Conservation (phyloP, 1,140 invertebrate species). For the Dinoponera quadriceps region DNA sequence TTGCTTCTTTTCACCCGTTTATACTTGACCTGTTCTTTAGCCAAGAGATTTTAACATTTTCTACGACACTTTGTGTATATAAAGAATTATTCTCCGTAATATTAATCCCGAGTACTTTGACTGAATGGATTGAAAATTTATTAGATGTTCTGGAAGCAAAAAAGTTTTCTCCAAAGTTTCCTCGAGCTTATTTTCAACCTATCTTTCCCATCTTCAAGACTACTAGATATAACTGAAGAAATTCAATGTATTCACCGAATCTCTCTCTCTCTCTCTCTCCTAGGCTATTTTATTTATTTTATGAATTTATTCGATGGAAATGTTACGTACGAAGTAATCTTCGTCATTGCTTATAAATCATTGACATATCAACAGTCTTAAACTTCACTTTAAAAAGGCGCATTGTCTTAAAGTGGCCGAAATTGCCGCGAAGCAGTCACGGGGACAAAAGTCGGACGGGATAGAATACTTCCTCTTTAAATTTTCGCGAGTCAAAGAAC, state of each 20-base stretch:
- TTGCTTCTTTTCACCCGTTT: background rate
- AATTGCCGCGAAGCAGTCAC: constrained; percentile 7
- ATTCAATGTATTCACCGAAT: too few relatives aligned
- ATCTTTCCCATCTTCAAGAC: background rate
- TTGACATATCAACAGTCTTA: constrained; percentile 6
- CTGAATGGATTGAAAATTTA: constrained; percentile 16
- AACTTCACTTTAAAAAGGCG: constrained; percentile 20
- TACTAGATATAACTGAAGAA: background rate
- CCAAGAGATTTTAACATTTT: too few relatives aligned
- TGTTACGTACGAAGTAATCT: background rate
- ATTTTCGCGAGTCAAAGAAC: constrained; percentile 55
- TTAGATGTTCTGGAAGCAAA: constrained; percentile 23
- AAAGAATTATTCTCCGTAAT: constrained; percentile 1
- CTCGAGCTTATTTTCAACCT: background rate
- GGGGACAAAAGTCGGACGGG: constrained; percentile 37
- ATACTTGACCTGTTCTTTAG: constrained; percentile 31
- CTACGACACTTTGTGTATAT: background rate
- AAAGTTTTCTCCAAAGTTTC: background rate
- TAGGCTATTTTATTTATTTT: background rate
- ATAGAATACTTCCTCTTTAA: constrained; percentile 49
- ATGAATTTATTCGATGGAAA: background rate
- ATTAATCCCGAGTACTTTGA: constrained; percentile 8
- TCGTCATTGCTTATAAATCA: background rate
- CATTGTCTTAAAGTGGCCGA: constrained; percentile 30
- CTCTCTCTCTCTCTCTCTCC: too few relatives aligned